Base-by-base conservation (phyloP, 2,113 vertebrate species). In the Poeciliopsis occidentalis region DNA sequence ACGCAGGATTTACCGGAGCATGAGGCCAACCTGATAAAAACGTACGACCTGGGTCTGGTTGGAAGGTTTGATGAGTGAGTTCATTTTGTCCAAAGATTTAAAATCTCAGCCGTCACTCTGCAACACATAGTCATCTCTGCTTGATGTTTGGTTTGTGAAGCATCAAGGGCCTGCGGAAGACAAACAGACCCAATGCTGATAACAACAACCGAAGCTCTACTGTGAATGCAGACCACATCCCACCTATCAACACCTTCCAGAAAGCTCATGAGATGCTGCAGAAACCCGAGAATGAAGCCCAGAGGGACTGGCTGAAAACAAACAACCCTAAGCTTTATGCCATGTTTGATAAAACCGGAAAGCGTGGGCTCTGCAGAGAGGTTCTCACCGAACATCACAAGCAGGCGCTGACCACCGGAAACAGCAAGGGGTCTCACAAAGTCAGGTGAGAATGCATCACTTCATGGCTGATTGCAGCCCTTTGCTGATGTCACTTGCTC, bases 341-440 rank as follows among this genome's bases (percentile, higher is more conserved):
- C 0, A 51, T 77, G 61, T 22, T 71, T 51, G 47, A 60, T 31
- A 37, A 3, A 8, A 70, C 31, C 1, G 68, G 75, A n/a, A 57
- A 70, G 44, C 61, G 26, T 0, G 67, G 75, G 61, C 68, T 70
- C 30, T 71, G 67, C 68, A 0, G 68, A 60, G 75, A 77, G 51
- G 75, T 71, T 26, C 32, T 77, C 24, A 54, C 51, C 0, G 0
- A n/a, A 6, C 0, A 71, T 24, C 75, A 77, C 15, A 2, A 30
- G 17, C 31, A 29, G 22, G 75, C 47, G 22, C 67, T 77, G 62
- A 77, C 67, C 32, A 71, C 61, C 8, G 27, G 75, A 32, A 70
- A 77, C 47, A 70, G 47, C 34, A 32, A 3, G 8, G 26, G 57
- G 32, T 32, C 67, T 6, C 8, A 31, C 2, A 26, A 2, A 41